Evolutionary conservation across 2,888 invertebrate species (phyloP).

Genomic region (Harpagoxenus sublaevis): DNA sequence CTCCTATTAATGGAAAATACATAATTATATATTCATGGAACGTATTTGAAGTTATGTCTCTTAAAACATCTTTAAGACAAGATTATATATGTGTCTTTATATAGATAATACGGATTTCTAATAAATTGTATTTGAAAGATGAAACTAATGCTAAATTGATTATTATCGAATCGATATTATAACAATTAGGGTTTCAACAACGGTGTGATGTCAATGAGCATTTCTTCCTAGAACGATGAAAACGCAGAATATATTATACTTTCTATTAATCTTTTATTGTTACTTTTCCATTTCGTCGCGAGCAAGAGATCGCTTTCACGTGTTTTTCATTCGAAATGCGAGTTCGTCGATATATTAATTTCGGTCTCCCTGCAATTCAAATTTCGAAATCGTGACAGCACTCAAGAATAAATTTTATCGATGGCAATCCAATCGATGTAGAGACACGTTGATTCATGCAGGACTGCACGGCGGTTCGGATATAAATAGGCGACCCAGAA

Average conservation of each 20-base stretch:
- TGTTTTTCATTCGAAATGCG: background rate
- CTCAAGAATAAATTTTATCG: conserved; percentile 29
- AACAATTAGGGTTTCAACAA: background rate
- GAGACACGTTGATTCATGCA: conserved; percentile 16
- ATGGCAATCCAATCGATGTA: conserved; percentile 21
- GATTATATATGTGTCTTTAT: conserved; percentile 45
- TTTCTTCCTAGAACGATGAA: background rate
- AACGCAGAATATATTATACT: background rate
- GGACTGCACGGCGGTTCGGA: background rate
- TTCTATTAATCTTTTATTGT: background rate
- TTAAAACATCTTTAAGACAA: background rate
- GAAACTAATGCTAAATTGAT: conserved; percentile 9
- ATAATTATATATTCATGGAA: background rate
- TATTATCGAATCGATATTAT: conserved; percentile 7
- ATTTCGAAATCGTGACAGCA: background rate
- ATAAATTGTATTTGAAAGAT: background rate
- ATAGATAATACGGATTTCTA: background rate
- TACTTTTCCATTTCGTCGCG: background rate
- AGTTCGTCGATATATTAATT: background rate
- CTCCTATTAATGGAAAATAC: background rate
- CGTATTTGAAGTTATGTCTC: background rate
- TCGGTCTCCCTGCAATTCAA: background rate
- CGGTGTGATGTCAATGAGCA: background rate
- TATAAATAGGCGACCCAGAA: conserved; percentile 47
- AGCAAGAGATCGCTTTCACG: background rate